Conservation (phyloP, 2,888 invertebrate species). For the Trisateles emortualis region DNA sequence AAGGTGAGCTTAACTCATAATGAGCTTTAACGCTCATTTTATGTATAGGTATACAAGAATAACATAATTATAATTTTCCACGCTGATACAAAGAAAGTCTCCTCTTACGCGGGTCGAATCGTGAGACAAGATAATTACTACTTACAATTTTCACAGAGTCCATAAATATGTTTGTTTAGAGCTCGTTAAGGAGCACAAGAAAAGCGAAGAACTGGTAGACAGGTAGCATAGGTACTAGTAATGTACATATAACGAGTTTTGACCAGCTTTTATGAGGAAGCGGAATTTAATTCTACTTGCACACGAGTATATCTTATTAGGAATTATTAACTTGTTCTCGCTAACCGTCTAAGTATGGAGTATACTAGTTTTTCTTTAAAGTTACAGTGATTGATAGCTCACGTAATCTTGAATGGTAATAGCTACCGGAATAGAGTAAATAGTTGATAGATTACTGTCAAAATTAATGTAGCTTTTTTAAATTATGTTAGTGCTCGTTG, state of each 20-base stretch:
- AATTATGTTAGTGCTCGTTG: too few species aligned
- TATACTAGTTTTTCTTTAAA: slow-evolving; percentile 33
- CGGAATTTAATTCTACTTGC: slow-evolving; percentile 50
- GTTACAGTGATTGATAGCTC: slow-evolving; percentile 40
- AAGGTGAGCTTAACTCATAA: too few species aligned
- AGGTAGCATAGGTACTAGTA: too few species aligned
- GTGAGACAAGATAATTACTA: background rate
- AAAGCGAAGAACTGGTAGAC: slow-evolving; percentile 25
- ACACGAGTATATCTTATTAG: slow-evolving; percentile 21
- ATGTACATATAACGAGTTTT: slow-evolving; percentile 27
- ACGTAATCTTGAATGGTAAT: slow-evolving; percentile 31
- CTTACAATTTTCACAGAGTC: background rate
- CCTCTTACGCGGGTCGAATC: background rate
- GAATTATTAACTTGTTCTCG: slow-evolving; percentile 42
- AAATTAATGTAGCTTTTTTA: too few species aligned
- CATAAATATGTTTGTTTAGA: slow-evolving; percentile 3
- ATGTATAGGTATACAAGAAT: too few species aligned
- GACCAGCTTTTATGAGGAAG: slow-evolving; percentile 59
- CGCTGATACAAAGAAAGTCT: too few species aligned
- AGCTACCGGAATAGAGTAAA: slow-evolving; percentile 27
- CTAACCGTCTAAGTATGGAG: slow-evolving; percentile 10
- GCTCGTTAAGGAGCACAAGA: slow-evolving; percentile 14
- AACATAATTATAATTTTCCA: background rate
- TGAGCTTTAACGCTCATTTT: too few species aligned
- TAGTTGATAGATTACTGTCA: slow-evolving; percentile 20